Evolutionary conservation across 2,113 vertebrate species (phyloP), one percentile per base, ranked within the genome.

Genomic region (Mus spicilegus): DNA sequence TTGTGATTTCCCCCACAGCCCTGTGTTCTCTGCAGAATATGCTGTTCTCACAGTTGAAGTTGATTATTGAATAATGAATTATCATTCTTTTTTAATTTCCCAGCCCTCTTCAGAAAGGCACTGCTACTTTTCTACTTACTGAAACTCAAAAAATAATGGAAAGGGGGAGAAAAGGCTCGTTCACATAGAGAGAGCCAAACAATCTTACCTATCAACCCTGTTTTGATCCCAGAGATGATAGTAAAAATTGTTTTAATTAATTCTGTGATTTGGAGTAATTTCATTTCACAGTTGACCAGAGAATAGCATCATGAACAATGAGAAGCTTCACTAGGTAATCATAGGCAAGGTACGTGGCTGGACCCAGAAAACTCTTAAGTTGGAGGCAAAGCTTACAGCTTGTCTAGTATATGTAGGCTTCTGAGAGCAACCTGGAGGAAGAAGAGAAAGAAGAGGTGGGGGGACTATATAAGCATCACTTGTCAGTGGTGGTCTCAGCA

Each of bases 1-100:
- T 82, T 93, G 69, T 9, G 72, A 94, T 75, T 54, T 93, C 46
- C 67, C 72, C 69, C 58, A 16, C 87, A 49, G 72, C 58, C 51
- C 80, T 75, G 2, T 76, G 72, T 86, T 96, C 85, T 94, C 89
- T n/a, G 77, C 75, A 95, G 80, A 95, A 86, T 90, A 76, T 42
- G 39, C 84, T 54, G 87, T 58, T 92, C 95, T 95, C 72, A 63
- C 54, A 46, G 85, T 80, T 88, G 92, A 93, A 87, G 95, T 84
- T 96, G 97, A 95, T 95, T 87, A 73, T 72, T 93, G 92, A 97
- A 96, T 91, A 90, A 96, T 89, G 94, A 97, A 96, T 96, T 97
- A 89, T 91, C 82, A 73, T 96, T 96, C 89, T 92, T 92, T 86
- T 96, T 96, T 93, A 78, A 97, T 97, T 95, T 94, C 61, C 86